phyloP scores from a whole-genome alignment of 2,888 invertebrate genomes.

The Synanthedon tipuliformis region DNA sequence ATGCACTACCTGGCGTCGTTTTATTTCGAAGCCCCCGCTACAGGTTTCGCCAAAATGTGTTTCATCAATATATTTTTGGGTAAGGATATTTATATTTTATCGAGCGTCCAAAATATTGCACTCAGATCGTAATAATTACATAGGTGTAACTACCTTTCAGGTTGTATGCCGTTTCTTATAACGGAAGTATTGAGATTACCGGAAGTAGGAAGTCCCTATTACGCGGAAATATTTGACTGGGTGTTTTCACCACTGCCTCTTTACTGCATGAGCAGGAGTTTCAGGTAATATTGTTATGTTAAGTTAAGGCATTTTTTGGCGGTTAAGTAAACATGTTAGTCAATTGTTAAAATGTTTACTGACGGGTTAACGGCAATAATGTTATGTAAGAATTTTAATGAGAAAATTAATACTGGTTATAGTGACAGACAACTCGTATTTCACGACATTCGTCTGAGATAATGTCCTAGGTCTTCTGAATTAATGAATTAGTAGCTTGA shows the following conservation, averaged over 20 bases:
- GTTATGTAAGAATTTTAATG: too few relatives aligned
- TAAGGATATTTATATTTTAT: conserved; percentile 13
- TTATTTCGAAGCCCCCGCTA: conserved; percentile 77
- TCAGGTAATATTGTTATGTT: conserved; percentile 46
- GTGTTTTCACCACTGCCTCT: conserved; percentile 80
- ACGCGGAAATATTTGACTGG: conserved; percentile 76
- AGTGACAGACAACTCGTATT: too few relatives aligned
- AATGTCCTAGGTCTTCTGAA: too few relatives aligned
- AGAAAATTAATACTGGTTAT: too few relatives aligned
- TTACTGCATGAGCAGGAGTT: conserved; percentile 57
- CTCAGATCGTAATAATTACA: too few relatives aligned
- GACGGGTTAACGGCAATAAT: too few relatives aligned
- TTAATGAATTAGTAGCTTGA: too few relatives aligned
- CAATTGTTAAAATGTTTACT: too few relatives aligned
- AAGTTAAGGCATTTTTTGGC: too few relatives aligned
- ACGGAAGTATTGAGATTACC: conserved; percentile 77
- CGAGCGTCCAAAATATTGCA: neutral
- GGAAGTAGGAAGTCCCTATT: conserved; percentile 71
- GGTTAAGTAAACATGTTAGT: too few relatives aligned
- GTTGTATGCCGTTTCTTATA: conserved; percentile 78
- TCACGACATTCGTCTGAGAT: too few relatives aligned
- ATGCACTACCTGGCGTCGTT: conserved; percentile 79
- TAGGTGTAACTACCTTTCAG: conserved; percentile 33
- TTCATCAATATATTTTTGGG: conserved; percentile 77
- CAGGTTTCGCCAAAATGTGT: conserved; percentile 81